Evolutionary conservation across 2,888 invertebrate genomes (phyloP).

Genomic region (Nycteola revayana): DNA sequence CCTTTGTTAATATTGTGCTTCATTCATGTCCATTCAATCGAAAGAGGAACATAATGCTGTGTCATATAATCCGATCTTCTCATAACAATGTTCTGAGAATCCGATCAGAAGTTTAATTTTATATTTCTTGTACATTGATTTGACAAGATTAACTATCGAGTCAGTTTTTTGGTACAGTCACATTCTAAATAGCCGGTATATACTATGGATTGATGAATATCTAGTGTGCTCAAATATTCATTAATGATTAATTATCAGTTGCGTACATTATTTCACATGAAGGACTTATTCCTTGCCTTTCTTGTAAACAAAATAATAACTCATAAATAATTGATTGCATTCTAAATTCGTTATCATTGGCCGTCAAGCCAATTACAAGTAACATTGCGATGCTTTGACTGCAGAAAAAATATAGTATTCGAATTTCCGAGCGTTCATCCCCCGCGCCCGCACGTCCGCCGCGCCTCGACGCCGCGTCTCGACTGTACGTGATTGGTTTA

Average conservation of each 20-base stretch:
- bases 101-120: slow-evolving; percentile 50
- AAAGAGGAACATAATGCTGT: slow-evolving; percentile 52
- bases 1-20: slow-evolving; percentile 52
- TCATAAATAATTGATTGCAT: slow-evolving; percentile 60
- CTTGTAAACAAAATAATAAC: slow-evolving; percentile 36
- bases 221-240: slow-evolving; percentile 40
- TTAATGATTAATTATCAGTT: slow-evolving; percentile 46
- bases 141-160: slow-evolving; percentile 50
- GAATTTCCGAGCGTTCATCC: slow-evolving; percentile 79
- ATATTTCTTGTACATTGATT: slow-evolving; percentile 52
- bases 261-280: slow-evolving; percentile 33
- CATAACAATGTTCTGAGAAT: slow-evolving; percentile 55
- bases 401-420: slow-evolving; percentile 79
- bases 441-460: slow-evolving; percentile 80
- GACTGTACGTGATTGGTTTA: slow-evolving; percentile 82
- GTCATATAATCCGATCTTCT: slow-evolving; percentile 55
- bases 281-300: slow-evolving; percentile 40
- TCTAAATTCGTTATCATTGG: slow-evolving; percentile 63
- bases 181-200: slow-evolving; percentile 37
- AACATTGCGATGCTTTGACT: slow-evolving; percentile 70
- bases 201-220: slow-evolving; percentile 37
- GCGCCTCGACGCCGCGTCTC: slow-evolving; percentile 80
- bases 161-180: slow-evolving; percentile 38
- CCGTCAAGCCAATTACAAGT: slow-evolving; percentile 78
- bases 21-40: slow-evolving; percentile 58